Base-by-base conservation (phyloP, 2,113 vertebrate genomes). In the Eupsittula cactorum region DNA sequence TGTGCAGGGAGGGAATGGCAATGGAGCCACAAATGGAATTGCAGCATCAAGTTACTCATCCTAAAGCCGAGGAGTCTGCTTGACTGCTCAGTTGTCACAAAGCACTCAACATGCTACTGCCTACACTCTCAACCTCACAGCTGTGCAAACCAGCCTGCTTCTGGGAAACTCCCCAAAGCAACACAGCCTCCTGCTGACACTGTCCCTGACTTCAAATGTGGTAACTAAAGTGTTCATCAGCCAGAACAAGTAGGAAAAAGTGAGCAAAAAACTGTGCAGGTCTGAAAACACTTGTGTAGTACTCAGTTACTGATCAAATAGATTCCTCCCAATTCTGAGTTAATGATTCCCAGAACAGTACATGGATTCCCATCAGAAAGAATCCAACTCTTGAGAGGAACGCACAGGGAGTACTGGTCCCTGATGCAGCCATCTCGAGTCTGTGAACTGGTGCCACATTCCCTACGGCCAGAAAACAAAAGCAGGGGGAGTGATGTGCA, bases 1-100 rank as follows among this genome's bases (percentile, higher is more conserved):
- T 13, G 23, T 53, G 23, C 53, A 70, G 37, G 25, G 46, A 84
- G 27, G 7, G 33, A 64, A 63, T 0, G 4, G 64, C 0, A 0
- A 75, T 5, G 31, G 60, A 86, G 68, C 74, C 1, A 8, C 24
- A 78, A 88, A 59, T 5, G 57, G 31, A 71, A 76, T 20, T 9
- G 52, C 84, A 87, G 57, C n/a, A 55, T 18, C 4, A 3, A 59
- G n/a, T 46, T 84, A 28, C 4, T 7, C 74, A 79, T 64, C 70
- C 78, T 52, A 62, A 79, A 85, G 44, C 57, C 35, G 57, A 63
- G 53, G 25, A 18, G 5, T 16, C n/a, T 60, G 25, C 29, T 33
- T 4, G 4, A 42, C 4, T 27, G 39, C 65, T 78, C 55, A 84
- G 73, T 4, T 68, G 39, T 74, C 7, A 0, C 50, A 73, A 85